Evolutionary conservation across 2,797 vertebrate genomes (phyloP).

Genomic region (Rhincodon typus): DNA sequence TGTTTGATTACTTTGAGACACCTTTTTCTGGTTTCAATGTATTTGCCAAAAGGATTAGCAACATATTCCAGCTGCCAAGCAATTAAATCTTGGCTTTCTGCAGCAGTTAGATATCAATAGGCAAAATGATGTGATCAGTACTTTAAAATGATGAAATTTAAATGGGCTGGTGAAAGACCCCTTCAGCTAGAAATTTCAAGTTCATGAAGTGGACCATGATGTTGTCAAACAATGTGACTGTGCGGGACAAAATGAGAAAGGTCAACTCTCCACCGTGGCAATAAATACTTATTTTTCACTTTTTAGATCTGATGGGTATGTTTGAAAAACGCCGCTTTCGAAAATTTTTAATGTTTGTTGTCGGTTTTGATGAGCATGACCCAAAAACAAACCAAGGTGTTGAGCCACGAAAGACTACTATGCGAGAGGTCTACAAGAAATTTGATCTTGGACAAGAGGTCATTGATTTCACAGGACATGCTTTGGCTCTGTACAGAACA

Average conservation of each 20-base stretch:
- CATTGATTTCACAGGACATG: slow-evolving; percentile 62
- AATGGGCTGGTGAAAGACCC: neutral
- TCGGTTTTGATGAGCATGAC: slow-evolving; percentile 57
- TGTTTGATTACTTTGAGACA: neutral
- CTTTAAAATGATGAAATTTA: neutral
- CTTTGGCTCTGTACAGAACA: slow-evolving; percentile 58
- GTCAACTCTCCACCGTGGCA: neutral
- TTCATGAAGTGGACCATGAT: neutral
- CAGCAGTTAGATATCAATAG: neutral
- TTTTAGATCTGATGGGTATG: slow-evolving; percentile 67
- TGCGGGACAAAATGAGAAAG: neutral
- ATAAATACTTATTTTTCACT: slow-evolving; percentile 6
- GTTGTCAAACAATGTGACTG: neutral
- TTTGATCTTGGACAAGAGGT: slow-evolving; percentile 64
- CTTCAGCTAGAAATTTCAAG: neutral
- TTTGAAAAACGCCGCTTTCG: slow-evolving; percentile 68
- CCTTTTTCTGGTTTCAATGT: neutral
- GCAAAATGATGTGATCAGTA: neutral
- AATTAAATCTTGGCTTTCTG: neutral
- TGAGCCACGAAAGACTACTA: slow-evolving; percentile 55
- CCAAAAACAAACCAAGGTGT: slow-evolving; percentile 59
- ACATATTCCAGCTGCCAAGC: neutral
- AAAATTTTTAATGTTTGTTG: slow-evolving; percentile 61
- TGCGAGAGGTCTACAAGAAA: slow-evolving; percentile 59
- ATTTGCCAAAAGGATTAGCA: neutral